Conservation (phyloP, 2,113 vertebrate species). For the Gnathonemus longibarbis region DNA sequence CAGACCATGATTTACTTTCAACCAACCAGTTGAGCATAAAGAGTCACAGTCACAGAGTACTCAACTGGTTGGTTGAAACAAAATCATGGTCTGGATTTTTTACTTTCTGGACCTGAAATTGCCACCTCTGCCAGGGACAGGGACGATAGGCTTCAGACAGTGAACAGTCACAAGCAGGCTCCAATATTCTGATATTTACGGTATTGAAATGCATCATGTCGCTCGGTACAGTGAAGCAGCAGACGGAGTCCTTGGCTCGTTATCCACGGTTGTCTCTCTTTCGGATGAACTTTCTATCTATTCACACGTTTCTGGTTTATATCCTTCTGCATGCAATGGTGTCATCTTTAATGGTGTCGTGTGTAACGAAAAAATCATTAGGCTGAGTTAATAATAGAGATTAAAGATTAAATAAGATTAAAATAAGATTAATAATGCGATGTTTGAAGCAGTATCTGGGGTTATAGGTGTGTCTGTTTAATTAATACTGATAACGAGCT, state of each 20-base stretch:
- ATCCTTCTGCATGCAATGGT: not conserved
- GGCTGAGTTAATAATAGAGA: not conserved
- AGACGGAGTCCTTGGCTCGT: not conserved
- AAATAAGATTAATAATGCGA: not conserved
- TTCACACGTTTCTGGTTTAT: not conserved
- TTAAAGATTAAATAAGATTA: not conserved
- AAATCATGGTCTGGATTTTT: too few species aligned
- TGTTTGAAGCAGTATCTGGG: not conserved
- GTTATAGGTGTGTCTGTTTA: not conserved
- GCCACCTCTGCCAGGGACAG: not conserved
- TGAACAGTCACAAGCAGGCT: not conserved
- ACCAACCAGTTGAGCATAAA: too few species aligned
- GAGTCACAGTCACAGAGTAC: too few species aligned
- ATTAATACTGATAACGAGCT: not conserved
- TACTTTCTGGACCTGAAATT: too few species aligned
- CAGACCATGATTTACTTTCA: too few species aligned
- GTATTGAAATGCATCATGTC: not conserved
- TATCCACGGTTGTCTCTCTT: not conserved
- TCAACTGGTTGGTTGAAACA: too few species aligned
- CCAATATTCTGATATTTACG: not conserved
- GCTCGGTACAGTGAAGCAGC: not conserved
- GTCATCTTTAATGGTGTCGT: not conserved
- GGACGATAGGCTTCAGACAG: not conserved
- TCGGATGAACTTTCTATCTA: not conserved
- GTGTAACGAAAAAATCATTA: not conserved